Evolutionary conservation across 2,113 vertebrate species (phyloP), one percentile per base, ranked within the genome.

Genomic region (Dasyornis broadbenti): DNA sequence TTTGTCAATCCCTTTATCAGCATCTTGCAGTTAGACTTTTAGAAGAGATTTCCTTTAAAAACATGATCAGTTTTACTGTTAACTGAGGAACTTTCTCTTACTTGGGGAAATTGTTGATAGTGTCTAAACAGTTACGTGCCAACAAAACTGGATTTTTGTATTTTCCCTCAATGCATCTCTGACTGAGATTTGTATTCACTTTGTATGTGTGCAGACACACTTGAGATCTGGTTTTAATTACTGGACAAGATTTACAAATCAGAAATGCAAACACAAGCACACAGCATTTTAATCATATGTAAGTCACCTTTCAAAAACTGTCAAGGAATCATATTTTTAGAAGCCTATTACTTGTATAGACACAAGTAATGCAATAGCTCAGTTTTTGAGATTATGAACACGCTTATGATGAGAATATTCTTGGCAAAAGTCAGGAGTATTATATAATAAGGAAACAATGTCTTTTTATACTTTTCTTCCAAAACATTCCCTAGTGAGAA

Each of bases 381-480:
- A 81, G 79, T 85, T 92, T 96, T 85, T 93, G 90, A 95, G 94
- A 87, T 75, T 86, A 91, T 93, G 95, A 96, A 87, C 92, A 92
- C 1, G 7, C 76, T 95, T 87, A 90, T 10, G 73, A 86, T 90
- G 89, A 91, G 92, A 90, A 66, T 94, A 94, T 91, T 95, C 94
- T 94, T 94, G 92, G 95, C 91, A 53, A 95, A 91, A 88, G 56
- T 85, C 78, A 93, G 84, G 45, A 64, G 63, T 93, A 86, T 97
- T 97, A 95, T 94, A 96, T 97, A 97, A 96, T 89, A 96, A 96
- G 83, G 96, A 97, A 97, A 96, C 96, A 97, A 90, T 96, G 96
- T 96, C 94, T 95, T 94, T 92, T 73, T 95, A 87, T 91, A 78
- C 76, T 96, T 97, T 97, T 96, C 91, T 91, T 96, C 94, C 94